Base-by-base conservation (phyloP, 2,797 vertebrate genomes). In the Pygocentrus nattereri region DNA sequence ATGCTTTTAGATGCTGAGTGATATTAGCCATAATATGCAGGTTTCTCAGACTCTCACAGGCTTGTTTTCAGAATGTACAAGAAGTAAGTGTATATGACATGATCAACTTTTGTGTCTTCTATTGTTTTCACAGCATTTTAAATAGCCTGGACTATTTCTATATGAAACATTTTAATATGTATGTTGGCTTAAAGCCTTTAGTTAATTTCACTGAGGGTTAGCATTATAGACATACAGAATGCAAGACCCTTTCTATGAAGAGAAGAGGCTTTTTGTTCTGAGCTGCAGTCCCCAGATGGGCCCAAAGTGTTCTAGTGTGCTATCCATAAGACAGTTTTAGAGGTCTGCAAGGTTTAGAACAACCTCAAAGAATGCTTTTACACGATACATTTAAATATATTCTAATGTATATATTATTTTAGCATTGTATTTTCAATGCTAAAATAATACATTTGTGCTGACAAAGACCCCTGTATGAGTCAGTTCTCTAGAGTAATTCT, bases 401-500 rank as follows among this genome's bases (percentile, higher is more conserved):
- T 72, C 18, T 4, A 71, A 25, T 23, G 5, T 30, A 23, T 25
- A 69, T 27, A 7, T 50, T 27, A 71, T 52, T 50, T 50, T 30
- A 50, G 47, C 25, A 52, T 49, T 49, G n/a, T n/a, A n/a, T n/a
- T n/a, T n/a, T n/a, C n/a, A n/a, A n/a, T n/a, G n/a, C n/a, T n/a
- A n/a, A n/a, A n/a, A n/a, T n/a, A n/a, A n/a, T n/a, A n/a, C n/a
- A n/a, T n/a, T n/a, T 69, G n/a, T 34, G n/a, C 54, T 73, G 72
- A 81, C 81, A 83, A 79, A 81, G 83, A 81, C 84, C 69, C 67
- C 79, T 71, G 72, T 47, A 34, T 52, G 76, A 52, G 54, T 71
- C 41, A 71, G 71, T 80, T 72, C 75, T 80, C 65, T 50, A 86
- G 75, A 87, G 86, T 85, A 84, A 83, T 86, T 78, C 74, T 69